Percentiles rank a stretch among this genome's conserved stretches.
Conservation (phyloP, 2,888 invertebrate species). For the Strigamia crassipes region DNA sequence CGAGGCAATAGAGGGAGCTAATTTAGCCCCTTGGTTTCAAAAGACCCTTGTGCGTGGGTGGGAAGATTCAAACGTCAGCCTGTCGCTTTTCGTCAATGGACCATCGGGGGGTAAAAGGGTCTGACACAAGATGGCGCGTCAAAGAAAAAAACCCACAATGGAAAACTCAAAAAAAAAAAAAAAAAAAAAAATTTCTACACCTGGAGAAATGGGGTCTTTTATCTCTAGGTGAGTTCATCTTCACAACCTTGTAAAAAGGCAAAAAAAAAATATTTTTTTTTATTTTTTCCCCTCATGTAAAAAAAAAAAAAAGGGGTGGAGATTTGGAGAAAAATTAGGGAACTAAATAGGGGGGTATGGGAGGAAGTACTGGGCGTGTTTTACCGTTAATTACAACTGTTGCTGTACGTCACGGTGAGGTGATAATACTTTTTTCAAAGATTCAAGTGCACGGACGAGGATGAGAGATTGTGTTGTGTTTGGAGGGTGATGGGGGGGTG, state of each 20-base stretch:
- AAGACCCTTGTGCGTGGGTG: slow-evolving; percentile 40
- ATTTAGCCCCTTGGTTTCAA: slow-evolving; percentile 12
- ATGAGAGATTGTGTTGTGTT: neutral
- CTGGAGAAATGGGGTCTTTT: slow-evolving; percentile 29
- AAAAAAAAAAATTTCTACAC: neutral
- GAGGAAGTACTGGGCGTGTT: neutral
- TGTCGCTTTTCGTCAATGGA: slow-evolving; percentile 7
- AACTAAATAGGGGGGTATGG: slow-evolving; percentile 2
- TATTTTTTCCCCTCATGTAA: neutral
- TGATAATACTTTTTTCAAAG: neutral
- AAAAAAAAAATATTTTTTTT: neutral
- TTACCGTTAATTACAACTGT: slow-evolving; percentile 2
- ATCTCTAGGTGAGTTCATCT: slow-evolving; percentile 25
- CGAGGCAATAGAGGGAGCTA: slow-evolving; percentile 36
- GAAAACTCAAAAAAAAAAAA: neutral
- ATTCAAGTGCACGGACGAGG: neutral
- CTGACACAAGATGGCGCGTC: slow-evolving; percentile 23
- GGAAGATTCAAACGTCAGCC: slow-evolving; percentile 37
- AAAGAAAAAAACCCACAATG: neutral
- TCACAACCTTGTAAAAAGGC: neutral
- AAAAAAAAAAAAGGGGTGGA: slow-evolving; percentile 15
- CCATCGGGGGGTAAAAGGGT: slow-evolving; percentile 25
- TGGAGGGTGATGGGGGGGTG: neutral
- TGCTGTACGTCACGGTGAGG: neutral
- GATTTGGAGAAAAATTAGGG: neutral